These are phyloP conservation scores for Phasia obesa DNA, from an alignment of 2,888 invertebrate species.

Conservation along the genomic window DNA sequence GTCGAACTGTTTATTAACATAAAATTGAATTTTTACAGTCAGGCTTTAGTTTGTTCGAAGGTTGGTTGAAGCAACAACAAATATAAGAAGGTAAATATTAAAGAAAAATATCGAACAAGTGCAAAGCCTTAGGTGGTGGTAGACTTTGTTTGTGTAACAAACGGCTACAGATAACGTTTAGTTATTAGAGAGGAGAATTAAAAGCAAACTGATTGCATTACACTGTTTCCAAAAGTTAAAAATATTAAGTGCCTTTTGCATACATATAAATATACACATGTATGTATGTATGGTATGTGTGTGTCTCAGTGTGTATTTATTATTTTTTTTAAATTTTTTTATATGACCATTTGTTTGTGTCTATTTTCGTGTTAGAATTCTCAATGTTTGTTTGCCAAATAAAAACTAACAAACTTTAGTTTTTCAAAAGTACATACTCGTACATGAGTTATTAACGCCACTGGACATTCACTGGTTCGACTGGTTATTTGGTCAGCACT, in stretches of 20 bases:
- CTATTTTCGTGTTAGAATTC: slow-evolving; percentile 43
- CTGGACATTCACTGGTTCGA: slow-evolving; percentile 35
- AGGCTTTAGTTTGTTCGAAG: too few species aligned
- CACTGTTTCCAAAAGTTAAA: slow-evolving; percentile 6
- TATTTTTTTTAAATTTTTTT: slow-evolving; percentile 4
- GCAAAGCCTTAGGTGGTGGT: too few species aligned
- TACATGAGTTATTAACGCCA: slow-evolving; percentile 65
- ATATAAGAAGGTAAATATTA: too few species aligned
- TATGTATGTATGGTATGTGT: neutral
- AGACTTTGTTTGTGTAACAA: too few species aligned
- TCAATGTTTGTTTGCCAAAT: slow-evolving; percentile 22
- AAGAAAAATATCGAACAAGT: too few species aligned
- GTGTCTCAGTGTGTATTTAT: neutral
- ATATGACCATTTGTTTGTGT: slow-evolving; percentile 27
- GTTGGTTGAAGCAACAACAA: too few species aligned
- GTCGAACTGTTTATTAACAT: too few species aligned
- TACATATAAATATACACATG: neutral
- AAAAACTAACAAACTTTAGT: slow-evolving; percentile 20
- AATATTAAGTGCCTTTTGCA: neutral
- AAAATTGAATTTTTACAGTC: too few species aligned
- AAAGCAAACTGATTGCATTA: neutral
- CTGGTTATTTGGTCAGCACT: slow-evolving; percentile 29
- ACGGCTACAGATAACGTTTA: too few species aligned
- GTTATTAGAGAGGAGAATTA: too few species aligned
- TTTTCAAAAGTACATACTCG: slow-evolving; percentile 4